A percentile compares a stretch with the other conserved stretches of the same genome.
Conservation (phyloP, 2,113 vertebrate genomes). For the Okapia johnstoni region DNA sequence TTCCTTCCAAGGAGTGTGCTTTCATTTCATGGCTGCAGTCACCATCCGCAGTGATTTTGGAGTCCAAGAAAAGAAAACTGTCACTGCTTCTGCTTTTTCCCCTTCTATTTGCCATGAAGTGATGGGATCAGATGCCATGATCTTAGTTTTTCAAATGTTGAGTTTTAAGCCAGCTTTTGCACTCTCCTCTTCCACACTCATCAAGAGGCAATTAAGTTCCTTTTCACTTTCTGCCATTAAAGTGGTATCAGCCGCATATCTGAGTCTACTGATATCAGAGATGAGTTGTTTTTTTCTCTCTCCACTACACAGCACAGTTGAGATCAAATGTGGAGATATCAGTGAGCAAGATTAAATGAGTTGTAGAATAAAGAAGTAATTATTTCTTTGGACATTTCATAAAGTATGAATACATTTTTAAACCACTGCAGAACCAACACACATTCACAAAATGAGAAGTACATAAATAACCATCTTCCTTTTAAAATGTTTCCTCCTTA, state of each 20-base stretch:
- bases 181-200: background rate
- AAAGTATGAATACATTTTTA: background rate
- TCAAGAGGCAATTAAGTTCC: background rate
- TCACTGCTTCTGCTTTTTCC: background rate
- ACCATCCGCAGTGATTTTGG: background rate
- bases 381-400: background rate
- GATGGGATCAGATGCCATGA: background rate
- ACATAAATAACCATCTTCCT: background rate
- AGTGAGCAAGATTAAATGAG: background rate
- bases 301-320: background rate
- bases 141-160: background rate
- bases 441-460: conserved; percentile 3
- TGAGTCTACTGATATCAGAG: background rate
- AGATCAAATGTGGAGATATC: background rate
- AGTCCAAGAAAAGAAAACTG: background rate
- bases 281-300: background rate
- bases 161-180: background rate
- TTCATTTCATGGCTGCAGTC: background rate
- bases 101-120: background rate
- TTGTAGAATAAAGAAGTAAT: background rate
- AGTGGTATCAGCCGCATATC: background rate
- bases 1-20: background rate
- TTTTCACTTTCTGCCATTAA: background rate
- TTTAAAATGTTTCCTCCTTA: background rate
- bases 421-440: background rate